These are phyloP conservation scores for Barbus barbus DNA, from an alignment of 2,113 vertebrate genomes.

Conservation along the genomic window DNA sequence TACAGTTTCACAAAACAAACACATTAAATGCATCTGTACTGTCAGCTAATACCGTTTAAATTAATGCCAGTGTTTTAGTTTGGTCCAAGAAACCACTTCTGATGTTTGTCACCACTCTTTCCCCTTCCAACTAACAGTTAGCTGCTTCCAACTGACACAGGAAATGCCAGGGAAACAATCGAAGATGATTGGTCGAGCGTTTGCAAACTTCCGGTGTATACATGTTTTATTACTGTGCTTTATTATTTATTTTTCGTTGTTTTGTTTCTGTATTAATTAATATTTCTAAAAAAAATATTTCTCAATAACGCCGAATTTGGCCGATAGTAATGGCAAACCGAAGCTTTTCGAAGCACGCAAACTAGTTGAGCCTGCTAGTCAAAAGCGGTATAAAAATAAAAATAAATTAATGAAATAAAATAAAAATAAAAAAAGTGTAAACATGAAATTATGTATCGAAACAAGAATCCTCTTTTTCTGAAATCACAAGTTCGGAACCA, in stretches of 20 bases:
- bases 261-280: too few relatives aligned
- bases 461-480: background rate
- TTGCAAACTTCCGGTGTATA: slow-evolving; percentile 6
- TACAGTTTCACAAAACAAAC: background rate
- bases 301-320: too few relatives aligned
- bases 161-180: slow-evolving; percentile 42
- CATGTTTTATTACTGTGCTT: background rate
- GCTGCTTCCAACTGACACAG: slow-evolving; percentile 58
- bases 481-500: background rate
- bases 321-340: too few relatives aligned
- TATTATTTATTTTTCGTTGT: too few relatives aligned
- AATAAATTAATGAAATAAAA: too few relatives aligned
- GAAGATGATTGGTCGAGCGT: slow-evolving; percentile 47
- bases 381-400: too few relatives aligned
- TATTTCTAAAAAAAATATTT: too few relatives aligned
- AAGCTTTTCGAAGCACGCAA: too few relatives aligned
- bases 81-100: slow-evolving; percentile 46
- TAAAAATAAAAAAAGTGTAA: too few relatives aligned
- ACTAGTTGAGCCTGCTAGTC: too few relatives aligned
- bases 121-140: slow-evolving; percentile 54
- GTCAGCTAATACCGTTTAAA: background rate
- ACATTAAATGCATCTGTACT: background rate
- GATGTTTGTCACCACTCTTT: slow-evolving; percentile 12
- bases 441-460: too few relatives aligned
- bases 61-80: slow-evolving; percentile 42